A percentile compares a stretch with the other conserved stretches of the same genome.
phyloP scores from a whole-genome alignment of 2,113 vertebrate species.

The Apus apus region DNA sequence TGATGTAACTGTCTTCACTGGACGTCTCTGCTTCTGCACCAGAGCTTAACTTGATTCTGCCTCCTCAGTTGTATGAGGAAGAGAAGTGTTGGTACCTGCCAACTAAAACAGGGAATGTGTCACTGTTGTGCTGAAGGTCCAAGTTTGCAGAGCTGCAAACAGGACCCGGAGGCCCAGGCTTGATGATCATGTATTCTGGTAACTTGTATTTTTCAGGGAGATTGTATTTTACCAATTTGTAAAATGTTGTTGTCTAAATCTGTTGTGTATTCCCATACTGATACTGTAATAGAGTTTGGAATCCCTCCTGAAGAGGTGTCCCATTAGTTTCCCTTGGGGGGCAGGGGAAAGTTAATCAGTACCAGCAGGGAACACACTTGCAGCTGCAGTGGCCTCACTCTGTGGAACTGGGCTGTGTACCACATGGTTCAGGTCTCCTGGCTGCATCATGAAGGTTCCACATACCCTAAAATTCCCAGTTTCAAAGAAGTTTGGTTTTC shows the following conservation, averaged over 20 bases:
- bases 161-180: background rate
- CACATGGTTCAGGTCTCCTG: fast-evolving
- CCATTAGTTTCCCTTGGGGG: background rate
- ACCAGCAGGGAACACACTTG: background rate
- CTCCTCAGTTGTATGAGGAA: conserved; percentile 43
- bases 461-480: background rate
- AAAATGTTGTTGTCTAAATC: background rate
- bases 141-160: background rate
- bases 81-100: background rate
- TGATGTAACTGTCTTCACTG: background rate
- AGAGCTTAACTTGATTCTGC: background rate
- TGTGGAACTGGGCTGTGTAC: background rate
- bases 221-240: background rate
- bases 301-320: background rate
- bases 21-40: background rate
- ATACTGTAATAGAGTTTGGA: background rate
- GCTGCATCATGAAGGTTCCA: background rate
- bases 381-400: background rate
- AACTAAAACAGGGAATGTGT: background rate
- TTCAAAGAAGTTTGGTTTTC: background rate
- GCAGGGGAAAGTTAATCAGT: background rate
- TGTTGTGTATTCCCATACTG: background rate
- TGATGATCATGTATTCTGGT: background rate
- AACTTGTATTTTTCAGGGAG: background rate
- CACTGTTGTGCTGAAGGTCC: background rate